phyloP scores from a whole-genome alignment of 2,113 vertebrate species.

The Erinaceus europaeus region DNA sequence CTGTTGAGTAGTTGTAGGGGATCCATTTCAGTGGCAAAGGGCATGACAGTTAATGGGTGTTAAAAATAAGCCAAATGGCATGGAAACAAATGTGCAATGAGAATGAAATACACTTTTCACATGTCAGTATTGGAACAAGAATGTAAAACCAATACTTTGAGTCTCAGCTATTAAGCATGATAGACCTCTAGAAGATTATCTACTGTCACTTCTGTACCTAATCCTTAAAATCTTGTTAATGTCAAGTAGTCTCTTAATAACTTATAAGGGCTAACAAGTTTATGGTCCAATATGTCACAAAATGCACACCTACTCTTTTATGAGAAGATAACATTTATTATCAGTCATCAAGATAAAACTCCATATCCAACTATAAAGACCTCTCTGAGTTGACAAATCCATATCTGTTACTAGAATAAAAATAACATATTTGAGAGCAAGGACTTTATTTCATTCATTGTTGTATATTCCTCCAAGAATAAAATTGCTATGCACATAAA shows the following conservation, averaged over 20 bases:
- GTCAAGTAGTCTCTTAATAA: background rate
- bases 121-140: background rate
- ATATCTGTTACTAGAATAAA: background rate
- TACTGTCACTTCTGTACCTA: background rate
- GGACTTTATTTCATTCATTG: background rate
- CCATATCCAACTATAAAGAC: background rate
- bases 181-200: background rate
- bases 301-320: background rate
- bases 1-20: background rate
- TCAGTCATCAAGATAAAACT: background rate
- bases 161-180: background rate
- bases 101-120: background rate
- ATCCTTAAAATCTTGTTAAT: background rate
- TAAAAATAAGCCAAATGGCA: slow-evolving; percentile 23
- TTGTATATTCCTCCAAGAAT: background rate
- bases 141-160: background rate
- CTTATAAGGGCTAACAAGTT: background rate
- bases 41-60: background rate
- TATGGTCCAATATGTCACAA: background rate
- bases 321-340: background rate
- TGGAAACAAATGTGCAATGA: background rate
- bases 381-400: background rate
- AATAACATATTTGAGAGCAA: background rate
- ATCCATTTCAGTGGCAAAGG: background rate
- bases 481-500: no score